Conservation (phyloP, 2,797 vertebrate genomes). For the Glossophaga mutica region DNA sequence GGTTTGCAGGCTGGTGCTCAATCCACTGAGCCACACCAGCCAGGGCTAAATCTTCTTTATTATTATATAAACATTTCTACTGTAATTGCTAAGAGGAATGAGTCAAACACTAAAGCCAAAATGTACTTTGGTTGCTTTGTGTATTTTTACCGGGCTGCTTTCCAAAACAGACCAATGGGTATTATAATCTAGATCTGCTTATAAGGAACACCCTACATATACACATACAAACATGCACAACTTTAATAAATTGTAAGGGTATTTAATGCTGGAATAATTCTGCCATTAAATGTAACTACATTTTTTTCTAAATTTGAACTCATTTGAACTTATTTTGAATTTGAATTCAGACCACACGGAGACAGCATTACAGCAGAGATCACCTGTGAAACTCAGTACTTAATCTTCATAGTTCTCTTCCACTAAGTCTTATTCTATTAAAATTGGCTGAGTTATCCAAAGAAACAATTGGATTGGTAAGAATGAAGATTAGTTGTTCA, state of each 20-base stretch:
- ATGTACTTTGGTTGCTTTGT: neutral
- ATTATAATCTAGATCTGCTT: neutral
- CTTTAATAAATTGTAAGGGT: neutral
- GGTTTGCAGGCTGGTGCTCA: no score
- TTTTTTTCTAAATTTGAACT: slow-evolving; percentile 41
- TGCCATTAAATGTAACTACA: slow-evolving; percentile 40
- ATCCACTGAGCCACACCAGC: no score
- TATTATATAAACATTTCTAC: neutral
- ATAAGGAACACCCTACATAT: neutral
- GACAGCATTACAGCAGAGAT: neutral
- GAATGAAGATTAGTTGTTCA: slow-evolving; percentile 16
- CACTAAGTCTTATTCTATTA: neutral
- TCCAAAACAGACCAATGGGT: neutral
- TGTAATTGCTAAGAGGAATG: slow-evolving; percentile 10
- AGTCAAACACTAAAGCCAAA: neutral
- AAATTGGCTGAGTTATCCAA: slow-evolving; percentile 4
- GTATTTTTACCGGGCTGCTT: neutral
- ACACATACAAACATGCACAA: neutral
- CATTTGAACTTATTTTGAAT: neutral
- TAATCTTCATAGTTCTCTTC: neutral
- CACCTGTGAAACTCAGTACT: neutral
- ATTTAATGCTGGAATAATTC: neutral
- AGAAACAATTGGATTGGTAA: slow-evolving; percentile 25
- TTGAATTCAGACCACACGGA: neutral
- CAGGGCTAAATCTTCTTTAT: no score